Evolutionary conservation across 2,113 vertebrate genomes (phyloP).

Genomic region (Pontoporia blainvillei): DNA sequence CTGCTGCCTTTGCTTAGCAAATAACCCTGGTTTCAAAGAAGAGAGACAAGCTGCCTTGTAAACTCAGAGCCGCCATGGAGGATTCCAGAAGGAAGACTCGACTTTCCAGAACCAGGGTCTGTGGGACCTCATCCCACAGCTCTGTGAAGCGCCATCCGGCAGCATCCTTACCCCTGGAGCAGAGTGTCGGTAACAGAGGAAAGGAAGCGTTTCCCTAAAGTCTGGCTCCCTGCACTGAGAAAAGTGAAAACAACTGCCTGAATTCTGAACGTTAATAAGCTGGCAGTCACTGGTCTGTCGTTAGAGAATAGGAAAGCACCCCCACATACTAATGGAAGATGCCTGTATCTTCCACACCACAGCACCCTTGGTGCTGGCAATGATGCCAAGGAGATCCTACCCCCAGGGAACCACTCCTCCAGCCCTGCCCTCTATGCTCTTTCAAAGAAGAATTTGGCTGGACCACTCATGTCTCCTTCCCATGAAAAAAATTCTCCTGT

Average conservation of each 20-base stretch:
- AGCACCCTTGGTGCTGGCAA: neutral
- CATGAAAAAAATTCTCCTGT: neutral
- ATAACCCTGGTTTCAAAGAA: constrained; percentile 67
- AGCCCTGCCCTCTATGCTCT: neutral
- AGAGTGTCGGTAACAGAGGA: neutral
- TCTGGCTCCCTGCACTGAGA: neutral
- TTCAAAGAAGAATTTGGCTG: neutral
- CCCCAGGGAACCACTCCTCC: neutral
- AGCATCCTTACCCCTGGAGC: neutral
- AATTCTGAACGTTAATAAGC: neutral
- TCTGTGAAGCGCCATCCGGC: neutral
- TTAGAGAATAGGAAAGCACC: neutral
- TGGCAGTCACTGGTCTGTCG: neutral
- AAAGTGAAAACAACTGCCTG: neutral
- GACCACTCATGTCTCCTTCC: neutral
- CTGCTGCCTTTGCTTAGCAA: constrained; percentile 75
- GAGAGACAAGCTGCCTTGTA: constrained; percentile 27
- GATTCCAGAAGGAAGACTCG: neutral
- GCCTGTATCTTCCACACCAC: neutral
- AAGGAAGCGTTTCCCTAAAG: neutral
- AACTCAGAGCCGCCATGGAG: neutral
- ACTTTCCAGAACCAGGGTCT: neutral
- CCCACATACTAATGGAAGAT: neutral
- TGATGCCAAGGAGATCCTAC: neutral
- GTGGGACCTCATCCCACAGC: neutral